Percentiles rank a stretch among this genome's conserved stretches.
Conservation (phyloP, 2,113 vertebrate genomes). For the Camelus bactrianus region DNA sequence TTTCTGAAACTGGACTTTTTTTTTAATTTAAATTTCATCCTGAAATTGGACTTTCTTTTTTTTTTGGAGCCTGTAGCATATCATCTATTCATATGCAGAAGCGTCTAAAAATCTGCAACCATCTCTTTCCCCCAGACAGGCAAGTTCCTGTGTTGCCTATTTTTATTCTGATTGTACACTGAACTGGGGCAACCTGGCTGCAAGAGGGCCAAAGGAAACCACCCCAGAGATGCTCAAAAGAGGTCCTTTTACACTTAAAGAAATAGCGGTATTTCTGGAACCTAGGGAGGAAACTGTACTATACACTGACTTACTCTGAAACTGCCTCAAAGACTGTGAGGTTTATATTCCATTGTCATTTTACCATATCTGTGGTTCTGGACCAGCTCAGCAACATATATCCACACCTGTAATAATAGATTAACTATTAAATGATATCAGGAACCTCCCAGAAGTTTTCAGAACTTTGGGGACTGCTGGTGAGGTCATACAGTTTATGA, state of each 20-base stretch:
- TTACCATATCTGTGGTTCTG: not conserved
- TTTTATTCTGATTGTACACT: not conserved
- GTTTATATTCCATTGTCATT: not conserved
- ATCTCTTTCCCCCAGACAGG: not conserved
- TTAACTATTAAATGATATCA: not conserved
- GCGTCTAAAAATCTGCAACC: not conserved
- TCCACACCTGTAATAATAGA: not conserved
- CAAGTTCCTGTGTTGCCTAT: constrained; percentile 33
- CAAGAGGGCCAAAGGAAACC: not conserved
- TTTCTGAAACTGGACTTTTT: not conserved
- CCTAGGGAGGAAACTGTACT: not conserved
- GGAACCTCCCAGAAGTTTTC: not conserved
- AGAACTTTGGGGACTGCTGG: not conserved
- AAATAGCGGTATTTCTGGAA: not conserved
- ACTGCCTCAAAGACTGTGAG: not conserved
- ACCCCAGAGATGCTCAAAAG: not conserved
- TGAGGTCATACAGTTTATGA: not conserved
- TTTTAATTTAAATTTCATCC: not conserved
- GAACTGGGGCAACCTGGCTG: not conserved
- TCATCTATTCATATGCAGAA: not conserved
- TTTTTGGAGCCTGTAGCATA: not conserved
- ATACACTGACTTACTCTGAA: not conserved
- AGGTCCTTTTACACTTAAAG: not conserved
- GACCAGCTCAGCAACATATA: not conserved
- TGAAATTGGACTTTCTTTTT: not conserved